Evolutionary conservation across 2,113 vertebrate species (phyloP), one percentile per base, ranked within the genome.

Genomic region (Myanophis thanlyinensis): DNA sequence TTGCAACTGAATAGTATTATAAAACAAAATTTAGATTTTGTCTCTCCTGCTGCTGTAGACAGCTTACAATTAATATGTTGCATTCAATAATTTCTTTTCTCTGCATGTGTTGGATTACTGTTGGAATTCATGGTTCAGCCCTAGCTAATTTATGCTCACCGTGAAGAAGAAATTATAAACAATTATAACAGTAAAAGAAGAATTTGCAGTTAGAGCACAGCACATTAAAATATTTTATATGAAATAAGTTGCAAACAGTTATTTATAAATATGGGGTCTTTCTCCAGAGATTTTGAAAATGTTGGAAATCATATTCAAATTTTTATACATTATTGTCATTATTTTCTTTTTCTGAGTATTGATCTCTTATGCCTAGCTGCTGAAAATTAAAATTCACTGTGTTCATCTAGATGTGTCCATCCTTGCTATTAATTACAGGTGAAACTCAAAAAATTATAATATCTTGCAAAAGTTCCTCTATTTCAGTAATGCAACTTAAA

Each of bases 141-240:
- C 86, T 91, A 91, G n/a, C 73, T 95, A 87, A 94, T 95, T 93
- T 94, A 92, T 92, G 89, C 94, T 90, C 49, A 94, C 93, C 90
- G 49, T 92, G 89, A 62, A 84, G 91, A 62, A 97, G 89, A 97
- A 96, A 94, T 85, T 95, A 93, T 94, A 96, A 95, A 95, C 94
- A 96, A 96, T 96, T 96, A 92, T 93, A 95, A 94, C 93, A 93
- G 94, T 92, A 95, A 96, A 95, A 90, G 94, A 94, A 93, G 93
- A 94, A 96, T 97, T 97, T 96, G 90, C 94, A 95, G 67, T 92
- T 93, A 91, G 91, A 88, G 54, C 94, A 93, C 90, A 89, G 85
- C 93, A 93, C 94, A 95, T 94, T 96, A 95, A 96, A 96, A 94
- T 86, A 91, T 95, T 93, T 92, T 95, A 96, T 96, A 95, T 95